A percentile compares a stretch with the other conserved stretches of the same genome.
Evolutionary conservation across 2,888 invertebrate genomes (phyloP).

Genomic region (Synanthedon myopaeformis): DNA sequence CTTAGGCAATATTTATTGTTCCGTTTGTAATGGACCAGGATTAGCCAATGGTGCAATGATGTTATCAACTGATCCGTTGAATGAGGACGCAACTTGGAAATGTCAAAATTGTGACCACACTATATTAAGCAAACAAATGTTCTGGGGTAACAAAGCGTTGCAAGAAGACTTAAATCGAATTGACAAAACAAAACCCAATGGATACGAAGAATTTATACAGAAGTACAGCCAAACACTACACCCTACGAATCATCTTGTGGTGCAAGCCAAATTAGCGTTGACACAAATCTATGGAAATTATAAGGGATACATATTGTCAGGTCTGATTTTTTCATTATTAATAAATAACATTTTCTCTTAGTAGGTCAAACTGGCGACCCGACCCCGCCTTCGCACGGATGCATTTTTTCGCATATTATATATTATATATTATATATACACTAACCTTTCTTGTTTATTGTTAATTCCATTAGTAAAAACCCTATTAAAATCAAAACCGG

Average conservation of each 20-base stretch:
- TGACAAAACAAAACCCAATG: constrained; percentile 63
- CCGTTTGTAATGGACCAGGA: constrained; percentile 68
- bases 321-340: constrained; percentile 30
- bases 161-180: constrained; percentile 69
- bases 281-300: constrained; percentile 76
- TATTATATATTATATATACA: too few relatives aligned
- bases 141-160: constrained; percentile 73
- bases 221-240: constrained; percentile 75
- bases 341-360: background rate
- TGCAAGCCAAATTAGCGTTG: constrained; percentile 77
- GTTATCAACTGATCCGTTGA: constrained; percentile 71
- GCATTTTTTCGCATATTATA: too few relatives aligned
- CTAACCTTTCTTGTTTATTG: too few relatives aligned
- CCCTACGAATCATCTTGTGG: constrained; percentile 74
- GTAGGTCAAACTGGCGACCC: too few relatives aligned
- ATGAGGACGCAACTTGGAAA: constrained; percentile 72
- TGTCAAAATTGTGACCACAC: constrained; percentile 74
- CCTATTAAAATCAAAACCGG: too few relatives aligned
- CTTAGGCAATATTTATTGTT: constrained; percentile 74
- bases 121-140: constrained; percentile 69
- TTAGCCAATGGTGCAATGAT: constrained; percentile 55
- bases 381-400: too few relatives aligned
- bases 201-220: constrained; percentile 73
- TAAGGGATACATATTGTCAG: constrained; percentile 65
- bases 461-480: too few relatives aligned